These are phyloP conservation scores for Tricholaema leucomelas DNA, from an alignment of 2,113 vertebrate genomes.

Conservation along the genomic window DNA sequence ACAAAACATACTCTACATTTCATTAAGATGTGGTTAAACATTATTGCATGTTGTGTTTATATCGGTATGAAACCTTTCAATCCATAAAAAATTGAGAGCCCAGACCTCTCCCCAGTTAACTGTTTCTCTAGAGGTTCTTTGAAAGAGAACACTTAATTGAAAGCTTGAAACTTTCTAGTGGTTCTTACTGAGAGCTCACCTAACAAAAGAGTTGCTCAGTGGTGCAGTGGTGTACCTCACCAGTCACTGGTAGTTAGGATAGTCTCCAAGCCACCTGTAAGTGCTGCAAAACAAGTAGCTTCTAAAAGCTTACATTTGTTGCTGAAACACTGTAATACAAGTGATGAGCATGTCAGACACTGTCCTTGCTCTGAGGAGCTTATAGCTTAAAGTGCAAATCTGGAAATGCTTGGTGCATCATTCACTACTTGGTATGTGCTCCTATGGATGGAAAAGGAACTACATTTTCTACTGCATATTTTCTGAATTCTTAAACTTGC, in stretches of 20 bases:
- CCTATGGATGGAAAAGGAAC: neutral
- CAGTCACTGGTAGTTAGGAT: neutral
- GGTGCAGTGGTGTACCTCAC: neutral
- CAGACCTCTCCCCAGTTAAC: neutral
- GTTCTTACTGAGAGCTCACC: neutral
- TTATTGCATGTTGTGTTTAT: neutral
- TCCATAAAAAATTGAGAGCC: neutral
- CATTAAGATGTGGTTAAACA: neutral
- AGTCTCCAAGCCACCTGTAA: neutral
- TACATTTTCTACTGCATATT: fast-evolving
- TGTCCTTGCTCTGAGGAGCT: neutral
- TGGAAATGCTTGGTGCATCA: neutral
- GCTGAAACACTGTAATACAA: neutral
- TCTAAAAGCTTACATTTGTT: neutral
- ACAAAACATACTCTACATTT: neutral
- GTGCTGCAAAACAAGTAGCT: neutral
- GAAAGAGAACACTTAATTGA: neutral
- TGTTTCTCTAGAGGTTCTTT: neutral
- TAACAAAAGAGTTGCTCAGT: neutral
- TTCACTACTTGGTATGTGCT: neutral
- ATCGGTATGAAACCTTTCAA: neutral
- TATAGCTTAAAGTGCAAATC: neutral
- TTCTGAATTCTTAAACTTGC: neutral
- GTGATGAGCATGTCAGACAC: neutral
- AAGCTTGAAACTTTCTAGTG: neutral